Conservation (phyloP, 2,797 vertebrate genomes). For the Ceyx erithaca region DNA sequence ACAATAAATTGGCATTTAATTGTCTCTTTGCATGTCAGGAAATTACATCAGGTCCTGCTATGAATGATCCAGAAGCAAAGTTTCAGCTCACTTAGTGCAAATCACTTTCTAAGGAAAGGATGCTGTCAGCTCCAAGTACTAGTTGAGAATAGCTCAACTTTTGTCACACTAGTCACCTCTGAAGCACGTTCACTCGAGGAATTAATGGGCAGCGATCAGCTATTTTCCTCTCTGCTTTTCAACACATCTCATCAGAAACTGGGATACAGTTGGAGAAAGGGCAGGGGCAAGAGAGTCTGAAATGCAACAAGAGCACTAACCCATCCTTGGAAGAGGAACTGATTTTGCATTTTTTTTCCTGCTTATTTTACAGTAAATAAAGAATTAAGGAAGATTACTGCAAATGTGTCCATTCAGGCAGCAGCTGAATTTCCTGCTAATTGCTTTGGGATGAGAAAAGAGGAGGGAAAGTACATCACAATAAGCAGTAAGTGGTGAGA, state of each 20-base stretch:
- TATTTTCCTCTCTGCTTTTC: not conserved
- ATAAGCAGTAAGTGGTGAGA: not conserved
- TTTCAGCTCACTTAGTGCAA: not conserved
- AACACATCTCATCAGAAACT: not conserved
- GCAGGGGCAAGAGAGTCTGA: not conserved
- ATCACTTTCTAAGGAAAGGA: not conserved
- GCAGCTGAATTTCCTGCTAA: constrained; percentile 39
- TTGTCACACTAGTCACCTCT: not conserved
- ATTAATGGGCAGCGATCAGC: not conserved
- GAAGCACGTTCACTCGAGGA: not conserved
- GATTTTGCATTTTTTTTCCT: not conserved
- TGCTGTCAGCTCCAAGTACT: not conserved
- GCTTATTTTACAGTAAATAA: constrained; percentile 37
- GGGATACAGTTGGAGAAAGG: not conserved
- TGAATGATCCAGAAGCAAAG: not conserved
- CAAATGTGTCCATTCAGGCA: constrained; percentile 49
- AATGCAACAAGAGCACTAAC: not conserved
- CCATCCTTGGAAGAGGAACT: not conserved
- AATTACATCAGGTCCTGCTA: not conserved
- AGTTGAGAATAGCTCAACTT: not conserved
- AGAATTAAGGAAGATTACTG: constrained; percentile 48
- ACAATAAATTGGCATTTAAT: not conserved
- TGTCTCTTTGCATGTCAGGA: not conserved
- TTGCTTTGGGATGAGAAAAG: not conserved
- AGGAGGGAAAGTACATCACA: not conserved